Base-by-base conservation (phyloP, 30 jellyfish, hydroid and myxozoan species). In the Cassiopea xamachana region DNA sequence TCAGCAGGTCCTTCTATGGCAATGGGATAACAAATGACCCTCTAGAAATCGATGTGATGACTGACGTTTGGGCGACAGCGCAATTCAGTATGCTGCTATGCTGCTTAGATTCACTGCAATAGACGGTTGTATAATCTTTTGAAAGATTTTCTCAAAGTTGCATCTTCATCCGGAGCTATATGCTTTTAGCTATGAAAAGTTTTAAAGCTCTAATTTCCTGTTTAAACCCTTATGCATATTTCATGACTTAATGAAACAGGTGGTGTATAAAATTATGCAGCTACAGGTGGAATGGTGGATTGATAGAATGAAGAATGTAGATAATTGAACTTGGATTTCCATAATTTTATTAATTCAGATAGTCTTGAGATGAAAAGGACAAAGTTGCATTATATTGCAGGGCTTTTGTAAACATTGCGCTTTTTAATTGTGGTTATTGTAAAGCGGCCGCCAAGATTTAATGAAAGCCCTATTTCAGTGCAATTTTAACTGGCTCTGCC, bases 1-100 rank as follows among this genome's bases (percentile, higher is more conserved):
- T 75, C 46, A 87, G 75, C 94, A 87, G 94, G 94, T 87, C 88
- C 94, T 80, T 87, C 89, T 74, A 87, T 87, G 79, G 94, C 86
- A 87, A 87, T 79, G 48, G 44, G 49, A 68, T 60, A 87, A 60
- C 77, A 87, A 87, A 49, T 70, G 49, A 62, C 90, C 70, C 49
- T 78, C 58, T 71, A 8, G 1, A 4, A 3, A 2, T 71, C 5
- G 55, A 19, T 71, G 50, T 71, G n/a, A 7, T 5, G 6, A 14
- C 15, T 1, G 43, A 13, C 47, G 5, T 39, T 0, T 46, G 1
- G 46, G 39, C 10, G 17, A 14, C 14, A 39, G 4, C 39, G 68
- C 68, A 19, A 2, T 58, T 2, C 12, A 39, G 39, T 43, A 46
- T 43, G 47, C 70, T 39, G 12, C 17, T 1, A 17, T 75, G 76